Conservation (phyloP, 2,797 vertebrate species). For the Enteromius afrohamiltoni region DNA sequence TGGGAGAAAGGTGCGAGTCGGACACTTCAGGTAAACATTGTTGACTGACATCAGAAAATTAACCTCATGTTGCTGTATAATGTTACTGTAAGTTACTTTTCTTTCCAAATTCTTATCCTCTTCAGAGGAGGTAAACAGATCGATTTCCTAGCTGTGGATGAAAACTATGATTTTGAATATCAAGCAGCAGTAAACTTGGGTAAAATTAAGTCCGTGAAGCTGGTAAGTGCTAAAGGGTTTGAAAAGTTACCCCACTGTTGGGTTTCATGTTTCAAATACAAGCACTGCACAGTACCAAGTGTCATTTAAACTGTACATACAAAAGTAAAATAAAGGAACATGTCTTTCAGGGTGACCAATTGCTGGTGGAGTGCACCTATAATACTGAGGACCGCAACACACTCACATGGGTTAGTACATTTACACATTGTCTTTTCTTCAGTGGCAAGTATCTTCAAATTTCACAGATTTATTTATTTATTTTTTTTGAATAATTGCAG, state of each 20-base stretch:
- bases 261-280: too few relatives aligned
- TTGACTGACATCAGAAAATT: too few relatives aligned
- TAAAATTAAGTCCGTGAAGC: slow-evolving; percentile 69
- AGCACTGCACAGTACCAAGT: too few relatives aligned
- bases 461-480: too few relatives aligned
- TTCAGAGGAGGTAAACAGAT: slow-evolving; percentile 65
- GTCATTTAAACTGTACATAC: too few relatives aligned
- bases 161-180: slow-evolving; percentile 67
- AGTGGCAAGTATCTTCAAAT: too few relatives aligned
- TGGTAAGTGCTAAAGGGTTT: too few relatives aligned
- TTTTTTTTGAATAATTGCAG: too few relatives aligned
- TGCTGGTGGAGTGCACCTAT: slow-evolving; percentile 77
- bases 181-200: slow-evolving; percentile 72
- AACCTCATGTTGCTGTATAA: too few relatives aligned
- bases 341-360: slow-evolving; percentile 69
- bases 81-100: background rate
- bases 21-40: slow-evolving; percentile 73
- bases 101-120: background rate
- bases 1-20: slow-evolving; percentile 72
- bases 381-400: slow-evolving; percentile 62
- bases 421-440: background rate
- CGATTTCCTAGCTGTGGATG: slow-evolving; percentile 43
- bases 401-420: slow-evolving; percentile 67
- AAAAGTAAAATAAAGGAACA: background rate
- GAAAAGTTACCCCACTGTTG: too few relatives aligned